Percentiles rank a stretch among this genome's conserved stretches.
Conservation (phyloP, 1,140 invertebrate genomes). For the Epicauta chinensis region DNA sequence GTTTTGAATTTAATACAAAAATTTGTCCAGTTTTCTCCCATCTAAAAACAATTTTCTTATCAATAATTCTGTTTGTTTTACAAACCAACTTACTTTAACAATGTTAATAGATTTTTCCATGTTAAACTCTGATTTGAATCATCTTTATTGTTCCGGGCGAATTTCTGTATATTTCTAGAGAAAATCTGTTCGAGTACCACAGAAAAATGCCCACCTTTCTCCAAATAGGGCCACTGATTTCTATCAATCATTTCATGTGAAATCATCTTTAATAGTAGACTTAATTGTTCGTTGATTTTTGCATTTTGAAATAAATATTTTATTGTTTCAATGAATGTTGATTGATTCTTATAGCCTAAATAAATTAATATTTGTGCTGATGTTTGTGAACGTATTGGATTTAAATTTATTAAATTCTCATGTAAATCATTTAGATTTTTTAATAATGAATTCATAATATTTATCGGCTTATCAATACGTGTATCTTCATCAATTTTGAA, state of each 20-base stretch:
- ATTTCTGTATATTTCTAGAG: conserved; percentile 30
- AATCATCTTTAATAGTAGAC: conserved; percentile 49
- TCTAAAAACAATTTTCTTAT: too few species aligned
- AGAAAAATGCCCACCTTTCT: conserved; percentile 47
- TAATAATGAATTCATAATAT: conserved; percentile 32
- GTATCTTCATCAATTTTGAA: conserved; percentile 52
- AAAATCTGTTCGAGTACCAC: conserved; percentile 47
- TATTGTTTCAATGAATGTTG: conserved; percentile 48
- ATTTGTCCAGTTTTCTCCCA: conserved; percentile 48
- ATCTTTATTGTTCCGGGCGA: conserved; percentile 24
- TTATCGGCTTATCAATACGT: conserved; percentile 38
- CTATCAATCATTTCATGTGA: conserved; percentile 38
- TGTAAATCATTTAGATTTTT: conserved; percentile 34
- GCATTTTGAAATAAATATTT: conserved; percentile 50
- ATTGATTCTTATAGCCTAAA: conserved; percentile 49
- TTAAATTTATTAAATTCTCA: conserved; percentile 30
- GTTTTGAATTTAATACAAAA: conserved; percentile 41
- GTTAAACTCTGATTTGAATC: conserved; percentile 31
- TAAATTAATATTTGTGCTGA: conserved; percentile 47
- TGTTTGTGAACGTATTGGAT: conserved; percentile 45
- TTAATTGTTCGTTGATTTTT: conserved; percentile 46
- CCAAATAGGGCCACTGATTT: conserved; percentile 31
- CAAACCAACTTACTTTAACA: conserved; percentile 46
- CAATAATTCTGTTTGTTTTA: too few species aligned
- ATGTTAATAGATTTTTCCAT: conserved; percentile 46